Base-by-base conservation (phyloP, 2,797 vertebrate species). In the Gadopsis bispinosus region DNA sequence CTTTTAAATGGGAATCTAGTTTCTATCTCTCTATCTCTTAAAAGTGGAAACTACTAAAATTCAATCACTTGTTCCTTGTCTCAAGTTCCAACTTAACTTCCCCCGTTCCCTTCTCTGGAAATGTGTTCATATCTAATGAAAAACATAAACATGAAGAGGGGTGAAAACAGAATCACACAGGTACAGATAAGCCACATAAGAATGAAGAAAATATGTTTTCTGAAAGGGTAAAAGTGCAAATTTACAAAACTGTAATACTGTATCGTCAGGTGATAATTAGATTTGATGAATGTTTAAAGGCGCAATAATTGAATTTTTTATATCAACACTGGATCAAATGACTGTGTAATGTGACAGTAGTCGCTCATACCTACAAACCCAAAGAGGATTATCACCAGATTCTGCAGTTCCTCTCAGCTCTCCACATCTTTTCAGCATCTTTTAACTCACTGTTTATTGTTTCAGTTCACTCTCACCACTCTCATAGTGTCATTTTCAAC, bases 1-100 rank as follows among this genome's bases (percentile, higher is more conserved):
- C 20, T 66, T 43, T 12, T 58, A 29, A 54, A 64, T 53, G 41
- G n/a, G 4, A 77, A 35, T 67, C 4, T 55, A 31, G 56, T 79
- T 50, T 77, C 12, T 55, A 7, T 48, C 5, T 53, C 26, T 26
- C 26, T 26, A 26, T 26, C 26, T 26, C 26, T 26, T 26, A 48
- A 55, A 16, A 67, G 29, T 63, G 19, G 60, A 71, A 73, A 80
- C 26, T 37, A 51, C n/a, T 33, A 9, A 39, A 79, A 79, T 71
- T 7, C 0, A 80, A 82, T 79, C 39, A 70, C 50, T 73, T 73
- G 63, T 75, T 83, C 63, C 60, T 31, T 72, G 72, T 45, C 73
- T 60, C 22, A 26, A 14, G 14, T 48, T 29, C 41, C 3, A 41
- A 41, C 3, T 41, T 14, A 35, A 70, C 39, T 26, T 35, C 69